These are phyloP conservation scores for Aix galericulata DNA, from an alignment of 2,113 vertebrate species.

Conservation along the genomic window DNA sequence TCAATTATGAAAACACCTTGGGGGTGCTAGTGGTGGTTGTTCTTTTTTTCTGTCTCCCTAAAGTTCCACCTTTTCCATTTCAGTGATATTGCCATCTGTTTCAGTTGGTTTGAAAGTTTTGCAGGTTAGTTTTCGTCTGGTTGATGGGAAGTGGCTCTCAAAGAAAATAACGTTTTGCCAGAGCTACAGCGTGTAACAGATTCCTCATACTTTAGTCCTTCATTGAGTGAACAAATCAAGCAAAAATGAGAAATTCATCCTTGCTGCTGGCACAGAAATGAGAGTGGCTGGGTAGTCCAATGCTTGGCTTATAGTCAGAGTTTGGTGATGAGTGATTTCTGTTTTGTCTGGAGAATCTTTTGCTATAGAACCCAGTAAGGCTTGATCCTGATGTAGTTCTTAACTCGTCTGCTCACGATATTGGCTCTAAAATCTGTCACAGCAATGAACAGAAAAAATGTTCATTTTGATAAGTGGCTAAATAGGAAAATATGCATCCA, in stretches of 20 bases:
- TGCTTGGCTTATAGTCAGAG: background rate
- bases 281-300: background rate
- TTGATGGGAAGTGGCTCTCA: background rate
- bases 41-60: background rate
- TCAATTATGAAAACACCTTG: background rate
- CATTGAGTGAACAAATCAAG: background rate
- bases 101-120: background rate
- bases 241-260: background rate
- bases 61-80: background rate
- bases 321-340: background rate
- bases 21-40: background rate
- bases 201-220: background rate
- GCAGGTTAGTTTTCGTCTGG: background rate
- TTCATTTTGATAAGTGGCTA: background rate
- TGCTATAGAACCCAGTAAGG: background rate
- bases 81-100: background rate
- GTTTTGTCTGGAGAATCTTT: background rate
- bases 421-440: background rate
- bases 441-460: background rate
- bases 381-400: background rate
- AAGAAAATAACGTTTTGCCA: background rate
- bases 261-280: background rate
- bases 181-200: background rate
- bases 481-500: background rate
- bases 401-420: background rate